These are phyloP conservation scores for Struthio camelus DNA, from an alignment of 2,113 vertebrate species.

Conservation along the genomic window DNA sequence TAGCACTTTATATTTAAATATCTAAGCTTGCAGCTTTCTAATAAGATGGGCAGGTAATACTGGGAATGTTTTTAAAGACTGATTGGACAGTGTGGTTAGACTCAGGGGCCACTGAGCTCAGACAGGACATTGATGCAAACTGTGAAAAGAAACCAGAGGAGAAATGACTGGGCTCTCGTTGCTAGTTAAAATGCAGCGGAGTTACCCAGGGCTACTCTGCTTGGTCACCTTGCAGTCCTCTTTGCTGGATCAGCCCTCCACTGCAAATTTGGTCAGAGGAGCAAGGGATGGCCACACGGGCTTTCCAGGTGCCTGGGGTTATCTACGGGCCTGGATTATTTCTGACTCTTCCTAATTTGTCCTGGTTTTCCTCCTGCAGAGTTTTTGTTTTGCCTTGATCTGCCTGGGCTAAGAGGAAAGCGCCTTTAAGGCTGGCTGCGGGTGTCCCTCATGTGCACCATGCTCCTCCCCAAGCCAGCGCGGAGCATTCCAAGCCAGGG, in stretches of 20 bases:
- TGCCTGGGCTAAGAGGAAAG: background rate
- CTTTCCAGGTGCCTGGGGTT: rapidly evolving
- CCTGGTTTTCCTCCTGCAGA: rapidly evolving
- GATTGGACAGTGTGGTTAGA: rapidly evolving
- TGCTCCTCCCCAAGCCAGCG: slow-evolving; percentile 26
- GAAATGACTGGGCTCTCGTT: rapidly evolving
- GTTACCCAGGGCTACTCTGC: too few species aligned
- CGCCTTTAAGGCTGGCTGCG: background rate
- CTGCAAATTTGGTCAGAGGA: too few species aligned
- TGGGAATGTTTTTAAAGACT: background rate
- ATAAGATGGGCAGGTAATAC: background rate
- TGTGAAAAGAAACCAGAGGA: background rate
- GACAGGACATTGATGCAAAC: background rate
- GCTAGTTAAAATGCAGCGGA: background rate
- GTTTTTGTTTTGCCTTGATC: background rate
- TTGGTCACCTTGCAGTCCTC: background rate
- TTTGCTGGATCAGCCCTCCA: too few species aligned
- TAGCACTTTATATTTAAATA: background rate
- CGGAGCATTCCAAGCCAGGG: too few species aligned
- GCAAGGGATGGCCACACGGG: rapidly evolving
- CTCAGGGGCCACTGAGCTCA: rapidly evolving
- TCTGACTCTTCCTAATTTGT: background rate
- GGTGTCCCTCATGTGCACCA: background rate
- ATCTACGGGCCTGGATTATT: background rate
- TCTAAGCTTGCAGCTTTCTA: background rate